These are phyloP conservation scores for Yponomeuta sedellus DNA, from an alignment of 2,888 invertebrate genomes.

Conservation along the genomic window DNA sequence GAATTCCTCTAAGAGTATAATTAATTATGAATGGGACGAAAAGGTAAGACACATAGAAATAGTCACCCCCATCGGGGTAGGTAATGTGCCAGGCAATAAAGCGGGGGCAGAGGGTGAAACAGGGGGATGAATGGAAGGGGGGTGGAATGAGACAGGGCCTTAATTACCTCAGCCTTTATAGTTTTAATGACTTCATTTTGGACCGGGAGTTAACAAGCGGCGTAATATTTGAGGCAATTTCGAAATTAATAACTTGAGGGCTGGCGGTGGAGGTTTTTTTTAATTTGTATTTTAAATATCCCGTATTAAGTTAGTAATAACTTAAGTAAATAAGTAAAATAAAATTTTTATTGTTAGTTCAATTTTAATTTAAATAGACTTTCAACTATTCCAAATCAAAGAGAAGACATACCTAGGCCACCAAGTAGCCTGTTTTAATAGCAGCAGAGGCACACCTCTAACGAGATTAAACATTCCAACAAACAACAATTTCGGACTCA, in stretches of 20 bases:
- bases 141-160: conserved; percentile 52
- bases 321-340: no score
- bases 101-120: conserved; percentile 44
- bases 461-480: no score
- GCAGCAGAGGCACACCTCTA: no score
- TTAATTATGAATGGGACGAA: background rate
- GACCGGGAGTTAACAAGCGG: conserved; percentile 78
- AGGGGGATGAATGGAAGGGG: conserved; percentile 31
- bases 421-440: no score
- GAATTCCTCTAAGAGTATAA: no score
- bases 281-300: conserved; percentile 10
- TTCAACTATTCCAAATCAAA: no score
- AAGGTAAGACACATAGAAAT: background rate
- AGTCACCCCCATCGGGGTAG: conserved; percentile 20
- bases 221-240: conserved; percentile 76
- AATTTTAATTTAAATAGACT: no score
- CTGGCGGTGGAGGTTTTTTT: conserved; percentile 23
- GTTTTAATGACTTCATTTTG: conserved; percentile 85
- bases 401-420: no score
- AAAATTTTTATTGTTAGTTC: no score
- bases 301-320: no score
- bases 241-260: conserved; percentile 72
- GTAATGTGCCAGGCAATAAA: conserved; percentile 59
- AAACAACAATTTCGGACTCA: no score
- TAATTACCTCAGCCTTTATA: conserved; percentile 85